phyloP scores from a whole-genome alignment of 2,888 invertebrate species.

The Drosophila subsilvestris region DNA sequence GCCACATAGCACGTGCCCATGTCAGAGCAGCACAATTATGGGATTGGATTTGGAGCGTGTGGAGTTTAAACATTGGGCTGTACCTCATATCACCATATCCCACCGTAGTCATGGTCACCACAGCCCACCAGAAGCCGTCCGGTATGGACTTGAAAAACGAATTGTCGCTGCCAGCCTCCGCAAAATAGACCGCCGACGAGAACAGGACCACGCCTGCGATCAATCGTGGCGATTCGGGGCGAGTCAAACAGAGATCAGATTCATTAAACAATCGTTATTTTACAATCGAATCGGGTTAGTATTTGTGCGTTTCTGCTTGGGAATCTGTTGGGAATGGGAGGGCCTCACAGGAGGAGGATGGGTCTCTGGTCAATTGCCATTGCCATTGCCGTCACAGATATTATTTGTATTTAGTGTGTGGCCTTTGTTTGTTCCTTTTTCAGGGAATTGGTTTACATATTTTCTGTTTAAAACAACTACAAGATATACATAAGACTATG shows the following conservation, averaged over 20 bases:
- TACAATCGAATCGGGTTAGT: constrained; percentile 40
- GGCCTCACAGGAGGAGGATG: not conserved
- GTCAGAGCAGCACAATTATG: constrained; percentile 1
- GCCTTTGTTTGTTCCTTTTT: constrained; percentile 5
- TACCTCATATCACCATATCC: constrained; percentile 99
- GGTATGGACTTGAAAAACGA: constrained; percentile 99
- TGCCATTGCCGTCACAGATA: not conserved
- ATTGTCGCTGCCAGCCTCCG: constrained; percentile 99
- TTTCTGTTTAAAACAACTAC: constrained; percentile 60
- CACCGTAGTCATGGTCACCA: constrained; percentile 99
- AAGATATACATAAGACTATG: constrained; percentile 62
- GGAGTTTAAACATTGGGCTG: constrained; percentile 52
- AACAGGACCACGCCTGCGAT: constrained; percentile 98
- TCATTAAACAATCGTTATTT: constrained; percentile 23
- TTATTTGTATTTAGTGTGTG: constrained; percentile 17
- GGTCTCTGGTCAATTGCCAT: too few species aligned
- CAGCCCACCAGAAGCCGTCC: constrained; percentile 99
- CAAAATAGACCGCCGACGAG: constrained; percentile 99
- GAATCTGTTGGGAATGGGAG: constrained; percentile 47
- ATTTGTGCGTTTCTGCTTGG: constrained; percentile 68
- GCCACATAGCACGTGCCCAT: constrained; percentile 11
- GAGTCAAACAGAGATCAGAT: constrained; percentile 58
- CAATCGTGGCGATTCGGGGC: constrained; percentile 31
- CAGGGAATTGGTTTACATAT: constrained; percentile 3
- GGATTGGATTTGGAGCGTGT: constrained; percentile 15